Percentiles rank a stretch among this genome's conserved stretches.
These are phyloP conservation scores for Hemiprocne comata DNA, from an alignment of 2,113 vertebrate species.

Conservation along the genomic window DNA sequence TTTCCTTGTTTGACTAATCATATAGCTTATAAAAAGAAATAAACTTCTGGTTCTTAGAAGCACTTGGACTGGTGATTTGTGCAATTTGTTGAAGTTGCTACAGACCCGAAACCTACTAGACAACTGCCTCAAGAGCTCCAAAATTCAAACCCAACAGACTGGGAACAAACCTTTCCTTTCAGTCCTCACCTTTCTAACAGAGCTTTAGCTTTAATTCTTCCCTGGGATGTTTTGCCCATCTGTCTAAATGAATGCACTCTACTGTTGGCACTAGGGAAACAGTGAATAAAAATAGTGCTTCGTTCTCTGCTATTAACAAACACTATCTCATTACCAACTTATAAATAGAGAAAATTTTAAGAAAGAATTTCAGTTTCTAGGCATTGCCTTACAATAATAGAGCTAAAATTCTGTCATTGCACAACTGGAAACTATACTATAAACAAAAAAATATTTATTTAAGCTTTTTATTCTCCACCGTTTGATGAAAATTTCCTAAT, in stretches of 20 bases:
- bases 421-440: slow-evolving; percentile 16
- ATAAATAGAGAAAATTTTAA: not conserved
- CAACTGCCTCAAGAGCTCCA: not conserved
- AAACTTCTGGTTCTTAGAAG: not conserved
- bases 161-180: not conserved
- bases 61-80: not conserved
- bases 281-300: not conserved
- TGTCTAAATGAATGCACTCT: not conserved
- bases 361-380: not conserved
- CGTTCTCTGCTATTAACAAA: not conserved
- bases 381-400: not conserved
- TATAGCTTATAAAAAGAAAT: not conserved
- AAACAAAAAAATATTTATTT: slow-evolving; percentile 25
- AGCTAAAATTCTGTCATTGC: slow-evolving; percentile 21
- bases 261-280: not conserved
- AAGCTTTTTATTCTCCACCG: slow-evolving; percentile 20
- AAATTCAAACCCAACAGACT: not conserved
- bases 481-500: slow-evolving; percentile 45
- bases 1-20: not conserved
- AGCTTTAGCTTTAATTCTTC: not conserved
- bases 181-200: not conserved
- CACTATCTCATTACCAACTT: not conserved
- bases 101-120: not conserved
- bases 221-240: not conserved
- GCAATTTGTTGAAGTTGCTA: not conserved